Evolutionary conservation across 2,797 vertebrate genomes (phyloP), one percentile per base, ranked within the genome.

Genomic region (Rhabdophis nuchalis): DNA sequence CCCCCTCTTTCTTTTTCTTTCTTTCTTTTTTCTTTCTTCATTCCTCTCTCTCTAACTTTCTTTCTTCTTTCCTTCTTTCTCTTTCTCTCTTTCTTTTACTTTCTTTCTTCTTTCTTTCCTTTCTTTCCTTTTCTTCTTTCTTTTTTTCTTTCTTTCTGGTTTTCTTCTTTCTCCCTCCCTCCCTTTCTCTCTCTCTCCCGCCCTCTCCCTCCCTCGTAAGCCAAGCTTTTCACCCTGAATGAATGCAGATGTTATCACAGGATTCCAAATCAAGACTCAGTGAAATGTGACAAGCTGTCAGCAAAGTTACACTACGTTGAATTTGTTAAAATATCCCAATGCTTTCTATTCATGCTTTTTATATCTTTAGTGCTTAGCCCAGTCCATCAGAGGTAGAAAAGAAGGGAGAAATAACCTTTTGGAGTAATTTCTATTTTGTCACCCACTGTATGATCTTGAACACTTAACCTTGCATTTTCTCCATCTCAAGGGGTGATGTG

Each of bases 221-320:
- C 98, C 98, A 98, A 98, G 98, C 98, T 96, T 98, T 98, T 98
- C 92, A 96, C 98, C 98, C 98, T 98, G 98, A 99, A 98, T 99
- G 98, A 99, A 98, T 99, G 98, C 98, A 99, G 98, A 99, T 99
- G 98, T 98, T 98, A 98, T 98, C 98, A 88, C 96, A 97, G 98
- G 97, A 98, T 98, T 98, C 98, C 97, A 98, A 98, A 98, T 97
- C 97, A 97, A 98, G 97, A 97, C 97, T 97, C 97, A 97, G 97
- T 97, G 98, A 98, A 98, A 98, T 97, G 97, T 98, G 98, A 98
- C 98, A 97, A 96, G 97, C 98, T 98, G 97, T 98, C 98, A 98
- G 97, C 97, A 97, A 96, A 97, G 97, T 98, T 98, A 98, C 97
- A 98, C 98, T 97, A 97, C 91, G 96, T 97, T 98, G 97, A 97